A percentile compares a stretch with the other conserved stretches of the same genome.
Evolutionary conservation across 2,888 invertebrate genomes (phyloP).

Genomic region (Pollenia labialis): DNA sequence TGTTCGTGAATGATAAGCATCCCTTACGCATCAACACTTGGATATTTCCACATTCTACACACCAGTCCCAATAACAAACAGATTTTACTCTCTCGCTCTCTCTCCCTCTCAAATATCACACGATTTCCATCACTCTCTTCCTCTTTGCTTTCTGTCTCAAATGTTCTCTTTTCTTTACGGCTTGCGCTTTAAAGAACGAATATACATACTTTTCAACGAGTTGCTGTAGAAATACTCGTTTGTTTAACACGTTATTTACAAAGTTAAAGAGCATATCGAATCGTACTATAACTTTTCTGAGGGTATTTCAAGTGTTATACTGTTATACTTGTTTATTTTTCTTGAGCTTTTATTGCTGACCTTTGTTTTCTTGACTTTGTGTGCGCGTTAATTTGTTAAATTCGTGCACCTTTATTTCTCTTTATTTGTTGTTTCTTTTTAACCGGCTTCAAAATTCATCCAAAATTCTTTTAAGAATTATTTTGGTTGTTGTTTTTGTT

Average conservation of each 20-base stretch:
- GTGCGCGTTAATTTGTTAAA: conserved; percentile 14
- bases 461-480: conserved; percentile 8
- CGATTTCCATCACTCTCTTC: background rate
- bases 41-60: conserved; percentile 12
- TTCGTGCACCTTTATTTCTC: conserved; percentile 41
- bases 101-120: conserved; percentile 4
- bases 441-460: conserved; percentile 33
- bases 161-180: background rate
- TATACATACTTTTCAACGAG: conserved; percentile 6
- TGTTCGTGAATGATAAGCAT: conserved; percentile 69
- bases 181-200: conserved; percentile 31
- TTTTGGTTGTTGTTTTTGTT: conserved; percentile 1
- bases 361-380: conserved; percentile 53
- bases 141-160: background rate
- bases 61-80: conserved; percentile 11
- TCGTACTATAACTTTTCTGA: background rate
- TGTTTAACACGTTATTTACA: conserved; percentile 1
- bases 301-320: conserved; percentile 56
- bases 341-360: conserved; percentile 56
- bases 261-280: background rate
- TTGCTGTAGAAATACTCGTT: background rate
- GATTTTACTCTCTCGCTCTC: background rate
- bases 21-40: conserved; percentile 67
- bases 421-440: conserved; percentile 26
- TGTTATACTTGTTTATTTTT: conserved; percentile 54